Evolutionary conservation across 2,797 vertebrate species (phyloP), one percentile per base, ranked within the genome.

Genomic region (Acomys russatus): DNA sequence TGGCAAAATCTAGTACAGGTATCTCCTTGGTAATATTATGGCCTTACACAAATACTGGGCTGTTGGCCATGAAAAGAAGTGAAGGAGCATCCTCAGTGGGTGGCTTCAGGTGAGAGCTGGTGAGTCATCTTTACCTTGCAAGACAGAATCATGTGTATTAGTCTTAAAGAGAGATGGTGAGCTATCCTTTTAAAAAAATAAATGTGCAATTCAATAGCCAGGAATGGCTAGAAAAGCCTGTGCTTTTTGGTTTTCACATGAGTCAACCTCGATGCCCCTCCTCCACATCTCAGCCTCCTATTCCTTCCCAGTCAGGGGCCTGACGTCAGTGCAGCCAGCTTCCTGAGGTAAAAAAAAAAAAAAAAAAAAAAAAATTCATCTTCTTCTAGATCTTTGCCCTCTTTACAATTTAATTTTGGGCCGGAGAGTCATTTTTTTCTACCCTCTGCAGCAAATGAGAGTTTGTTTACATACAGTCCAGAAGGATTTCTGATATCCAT

Each of bases 321-420:
- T 95, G 63, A 68, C 7, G 23, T 86, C n/a, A 20, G n/a, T 73
- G 79, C 64, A 91, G 49, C 6, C 44, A 61, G 6, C 17, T 79
- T 70, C 74, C 44, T 38, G 5, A 56, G 44, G 33, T 35, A 33
- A 54, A 85, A 70, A 54, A 85, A 10, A 51, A 30, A 63, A 4
- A 35, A 82, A 83, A 85, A 70, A 54, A 85, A 10, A 51, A 30
- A 63, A 4, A 35, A 82, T 78, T 73, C 54, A 74, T 0, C 87
- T 79, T 95, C 76, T 20, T 88, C 79, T 66, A 91, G 49, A 90
- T 38, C 49, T 88, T 87, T 94, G 20, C 20, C 94, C 79, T 30
- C 12, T 23, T 90, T 88, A 76, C 59, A 92, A 86, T 91, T 94
- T 95, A 92, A 44, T 74, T 86, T n/a, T 63, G 25, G 33, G 64